Evolutionary conservation across 1,140 invertebrate species (phyloP), one percentile per base, ranked within the genome.

Genomic region (Idris sp.): DNA sequence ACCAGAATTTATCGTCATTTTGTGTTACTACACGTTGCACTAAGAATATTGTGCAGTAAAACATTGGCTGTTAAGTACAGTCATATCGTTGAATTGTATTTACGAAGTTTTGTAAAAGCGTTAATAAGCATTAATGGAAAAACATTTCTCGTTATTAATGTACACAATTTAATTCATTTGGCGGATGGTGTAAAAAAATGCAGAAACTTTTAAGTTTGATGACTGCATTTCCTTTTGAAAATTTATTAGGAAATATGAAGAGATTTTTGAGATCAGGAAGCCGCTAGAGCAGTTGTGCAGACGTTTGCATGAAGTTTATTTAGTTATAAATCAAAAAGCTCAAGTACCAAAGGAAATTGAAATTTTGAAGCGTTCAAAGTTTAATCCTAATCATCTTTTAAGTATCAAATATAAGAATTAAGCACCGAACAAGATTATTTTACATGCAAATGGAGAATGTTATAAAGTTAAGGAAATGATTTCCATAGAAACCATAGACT

Each of bases 191-290:
- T 22, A 22, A 22, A 22, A 22, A 8, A n/a, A 33, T 6, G 28
- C 13, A 7, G 1, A 58, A 59, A 36, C 9, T 11, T 9, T 10
- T 58, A 43, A 49, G 22, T 28, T 13, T 10, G 5, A 38, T 58
- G 7, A 40, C 64, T 7, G 64, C 64, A 19, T 68, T 56, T 15
- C 31, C 22, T 9, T 54, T 56, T 19, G 65, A 69, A 51, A 69
- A 49, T 30, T 49, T 36, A 5, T 10, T 69, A 4, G 65, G 65
- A 4, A 30, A 54, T 19, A 14, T 67, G 13, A 56, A 67, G 46
- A 13, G 25, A 14, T 7, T 26, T 11, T 35, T 67, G 2, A 18
- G 51, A 22, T 59, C 44, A 5, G 40, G 35, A 8, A 31, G 26
- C 54, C 65, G 6, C 46, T 69, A 9, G 28, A 43, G 31, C 53